Evolutionary conservation across 2,113 vertebrate species (phyloP), one percentile per base, ranked within the genome.

Genomic region (Callospermophilus lateralis): DNA sequence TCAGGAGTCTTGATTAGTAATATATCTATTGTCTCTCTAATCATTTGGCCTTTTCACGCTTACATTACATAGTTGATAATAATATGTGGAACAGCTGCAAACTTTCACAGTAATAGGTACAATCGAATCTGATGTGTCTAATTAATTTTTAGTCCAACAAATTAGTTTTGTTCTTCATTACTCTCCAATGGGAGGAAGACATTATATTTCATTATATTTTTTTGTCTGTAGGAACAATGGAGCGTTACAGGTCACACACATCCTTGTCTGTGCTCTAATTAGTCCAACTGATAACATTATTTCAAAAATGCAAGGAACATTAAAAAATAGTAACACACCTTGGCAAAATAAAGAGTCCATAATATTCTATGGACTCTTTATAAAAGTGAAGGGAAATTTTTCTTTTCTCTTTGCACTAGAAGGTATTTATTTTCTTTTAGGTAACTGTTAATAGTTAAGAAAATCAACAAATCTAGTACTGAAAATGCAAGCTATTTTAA

Each of bases 111-210:
- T 98, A 98, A 98, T 98, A 98, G 97, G 90, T 98, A 97, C 97
- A 98, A 98, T 98, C 5, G 22, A 98, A 98, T 98, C 95, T 98
- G 98, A 98, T 98, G 97, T 98, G 93, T 98, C 98, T 99, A 99
- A 99, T 99, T 99, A 99, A 98, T 98, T 99, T 98, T 98, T 98
- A 97, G 97, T 98, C 96, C 74, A n/a, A 98, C 98, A 99, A 98
- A 99, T 99, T 98, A 98, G 98, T 98, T 99, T 98, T 98, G 97
- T 98, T 99, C 98, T 98, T 99, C 98, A 97, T 98, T 98, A 98
- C 96, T 98, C 97, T 98, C 98, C 98, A 98, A 98, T 98, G 98
- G 98, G 98, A 98, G 97, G 95, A 98, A 98, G 98, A 97, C 97
- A 98, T 98, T 98, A 97, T 98, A 98, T 98, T 98, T 98, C 97